Conservation (phyloP, 2,797 vertebrate species). For the Sebastolobus altivelis region DNA sequence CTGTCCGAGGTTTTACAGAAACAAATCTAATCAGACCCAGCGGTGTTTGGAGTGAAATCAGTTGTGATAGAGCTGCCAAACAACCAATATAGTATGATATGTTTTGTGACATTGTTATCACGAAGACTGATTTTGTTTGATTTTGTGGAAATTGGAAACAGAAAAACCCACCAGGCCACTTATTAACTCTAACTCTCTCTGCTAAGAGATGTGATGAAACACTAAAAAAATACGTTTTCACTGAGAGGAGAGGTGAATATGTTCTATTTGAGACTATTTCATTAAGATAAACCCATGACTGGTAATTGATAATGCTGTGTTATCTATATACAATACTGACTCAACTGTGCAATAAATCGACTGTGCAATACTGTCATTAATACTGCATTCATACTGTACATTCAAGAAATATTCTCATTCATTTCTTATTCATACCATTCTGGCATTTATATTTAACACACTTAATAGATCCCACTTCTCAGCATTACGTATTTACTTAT, state of each 20-base stretch:
- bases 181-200: not conserved
- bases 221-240: not conserved
- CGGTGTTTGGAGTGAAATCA: not conserved
- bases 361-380: accelerated
- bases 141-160: not conserved
- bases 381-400: too few species aligned
- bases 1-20: not conserved
- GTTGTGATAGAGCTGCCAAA: not conserved
- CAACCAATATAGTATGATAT: not conserved
- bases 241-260: too few species aligned
- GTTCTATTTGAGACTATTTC: too few species aligned
- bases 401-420: too few species aligned
- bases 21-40: not conserved
- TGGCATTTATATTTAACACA: too few species aligned
- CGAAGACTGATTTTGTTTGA: not conserved
- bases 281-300: too few species aligned
- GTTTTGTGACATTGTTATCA: not conserved
- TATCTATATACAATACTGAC: too few species aligned
- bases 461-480: too few species aligned
- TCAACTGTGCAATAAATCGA: too few species aligned
- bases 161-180: not conserved
- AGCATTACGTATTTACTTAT: too few species aligned
- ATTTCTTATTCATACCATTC: too few species aligned
- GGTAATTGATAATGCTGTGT: too few species aligned
- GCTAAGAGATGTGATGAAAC: not conserved